phyloP scores from a whole-genome alignment of 2,888 invertebrate genomes.

The Ochropacha duplaris region DNA sequence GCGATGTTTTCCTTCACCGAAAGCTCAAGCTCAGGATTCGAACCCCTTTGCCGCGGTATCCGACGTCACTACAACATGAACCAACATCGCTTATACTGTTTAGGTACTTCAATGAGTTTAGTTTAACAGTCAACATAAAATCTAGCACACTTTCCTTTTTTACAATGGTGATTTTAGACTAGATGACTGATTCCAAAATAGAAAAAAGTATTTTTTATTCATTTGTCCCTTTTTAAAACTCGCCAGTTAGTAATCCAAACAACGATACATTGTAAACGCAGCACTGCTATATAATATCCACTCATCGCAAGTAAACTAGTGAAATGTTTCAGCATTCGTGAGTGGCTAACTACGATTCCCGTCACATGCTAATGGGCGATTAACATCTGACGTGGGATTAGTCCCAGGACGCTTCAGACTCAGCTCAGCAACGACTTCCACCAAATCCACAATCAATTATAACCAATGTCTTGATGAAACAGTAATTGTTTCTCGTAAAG shows the following conservation, averaged over 20 bases:
- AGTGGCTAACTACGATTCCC: slow-evolving; percentile 1
- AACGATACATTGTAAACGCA: slow-evolving; percentile 4
- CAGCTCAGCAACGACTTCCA: slow-evolving; percentile 9
- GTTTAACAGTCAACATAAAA: too few species aligned
- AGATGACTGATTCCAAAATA: too few species aligned
- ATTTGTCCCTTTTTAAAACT: too few species aligned
- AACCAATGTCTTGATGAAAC: slow-evolving; percentile 15
- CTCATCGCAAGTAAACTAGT: background rate
- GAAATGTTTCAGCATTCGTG: slow-evolving; percentile 9
- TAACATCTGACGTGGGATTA: slow-evolving; percentile 24
- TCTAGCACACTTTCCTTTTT: too few species aligned
- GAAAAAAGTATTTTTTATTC: too few species aligned
- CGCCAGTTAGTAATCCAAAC: background rate
- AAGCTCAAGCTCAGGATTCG: too few species aligned
- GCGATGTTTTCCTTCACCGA: too few species aligned
- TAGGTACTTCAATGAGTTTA: too few species aligned
- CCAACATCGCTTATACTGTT: too few species aligned
- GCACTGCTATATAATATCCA: slow-evolving; percentile 10
- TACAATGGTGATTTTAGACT: too few species aligned
- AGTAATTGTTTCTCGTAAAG: slow-evolving; percentile 14
- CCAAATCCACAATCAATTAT: slow-evolving; percentile 23
- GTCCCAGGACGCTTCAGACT: slow-evolving; percentile 7
- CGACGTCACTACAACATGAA: too few species aligned
- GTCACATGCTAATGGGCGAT: slow-evolving; percentile 17
- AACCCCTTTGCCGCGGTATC: too few species aligned